Base-by-base conservation (phyloP, 2,113 vertebrate genomes). In the Leuciscus idus region DNA sequence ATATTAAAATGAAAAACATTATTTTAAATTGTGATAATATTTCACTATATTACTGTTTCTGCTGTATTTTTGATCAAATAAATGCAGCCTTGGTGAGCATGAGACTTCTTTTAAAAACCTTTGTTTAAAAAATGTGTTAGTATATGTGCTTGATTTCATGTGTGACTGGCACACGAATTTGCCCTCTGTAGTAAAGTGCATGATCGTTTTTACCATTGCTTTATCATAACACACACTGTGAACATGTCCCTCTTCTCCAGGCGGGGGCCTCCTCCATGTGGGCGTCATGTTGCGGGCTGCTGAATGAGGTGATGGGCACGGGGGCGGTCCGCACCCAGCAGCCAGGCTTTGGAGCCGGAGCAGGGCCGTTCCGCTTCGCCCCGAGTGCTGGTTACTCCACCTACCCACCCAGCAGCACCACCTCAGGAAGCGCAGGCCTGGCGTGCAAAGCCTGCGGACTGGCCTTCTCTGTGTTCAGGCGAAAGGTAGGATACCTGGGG, bases 231-330 rank as follows among this genome's bases (percentile, higher is more conserved):
- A 43, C 33, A 39, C 19, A 7, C 13, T 30, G 12, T 28, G 17
- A 33, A 39, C 30, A 23, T 13, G 15, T 83, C 26, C 39, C 21
- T 85, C 21, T 85, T 39, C 48, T 23, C 33, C 86, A 99, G 98
- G 98, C 98, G 5, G 98, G 98, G 89, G 98, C 98, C 66, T 97
- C 98, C 66, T 99, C 98, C 92, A 98, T 99, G 98, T 99, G 98
- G 98, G 98, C 98, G 90, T 99, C 98, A 83, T 99, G 98, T 94
- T 99, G 98, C 52, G 98, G 98, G 46, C 80, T 99, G 93, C 94
- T 99, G 94, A 99, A 98, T 93, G 98, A 99, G 95, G 97, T 99
- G 89, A 99, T 99, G 96, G 98, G 98, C 15, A 98, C 97, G 0
- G 98, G 98, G 87, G 96, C 97, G 0, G 97, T 99, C 79, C 95